Evolutionary conservation across 1,140 invertebrate species (phyloP), one percentile per base, ranked within the genome.

Genomic region (Dolichoris vasculosae): DNA sequence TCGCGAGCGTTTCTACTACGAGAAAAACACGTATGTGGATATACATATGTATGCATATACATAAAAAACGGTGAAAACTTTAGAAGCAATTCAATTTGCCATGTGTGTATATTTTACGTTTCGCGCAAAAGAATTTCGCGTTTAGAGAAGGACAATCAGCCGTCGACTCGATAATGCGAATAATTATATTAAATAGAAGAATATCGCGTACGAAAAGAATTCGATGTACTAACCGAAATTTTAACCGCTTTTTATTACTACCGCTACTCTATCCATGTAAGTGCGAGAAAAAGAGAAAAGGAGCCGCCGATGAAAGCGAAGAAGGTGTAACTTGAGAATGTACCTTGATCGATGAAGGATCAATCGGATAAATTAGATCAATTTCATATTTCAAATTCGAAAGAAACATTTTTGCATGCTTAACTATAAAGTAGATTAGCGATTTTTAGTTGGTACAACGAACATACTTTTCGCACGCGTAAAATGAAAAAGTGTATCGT

Each of bases 101-200:
- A 83, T 48, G 81, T 43, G 55, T 64, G 67, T 77, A 67, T 83
- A 86, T 90, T 90, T 88, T 78, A 88, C 84, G 88, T 86, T 48
- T 86, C 90, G 90, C 89, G 92, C 88, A 92, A 92, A 79, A 93
- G 93, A 93, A 93, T 93, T 93, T 92, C 89, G 93, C 93, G 92
- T 93, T 93, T 92, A 89, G 89, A 89, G 88, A 93, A 90, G 93
- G 92, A 93, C 93, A 93, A 93, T 93, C 93, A 93, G 83, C 6
- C 64, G 85, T 90, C 88, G 88, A 92, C 90, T 90, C 89, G 88
- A 89, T 89, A 75, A 90, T 88, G 87, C 76, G 85, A 87, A 86
- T 82, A 85, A 26, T 71, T 71, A 11, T 40, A 73, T 69, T 40
- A 79, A 77, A 55, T 76, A 84, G 48, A 1, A 11, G 20, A 69